Evolutionary conservation across 2,113 vertebrate genomes (phyloP).

Genomic region (Condylura cristata): DNA sequence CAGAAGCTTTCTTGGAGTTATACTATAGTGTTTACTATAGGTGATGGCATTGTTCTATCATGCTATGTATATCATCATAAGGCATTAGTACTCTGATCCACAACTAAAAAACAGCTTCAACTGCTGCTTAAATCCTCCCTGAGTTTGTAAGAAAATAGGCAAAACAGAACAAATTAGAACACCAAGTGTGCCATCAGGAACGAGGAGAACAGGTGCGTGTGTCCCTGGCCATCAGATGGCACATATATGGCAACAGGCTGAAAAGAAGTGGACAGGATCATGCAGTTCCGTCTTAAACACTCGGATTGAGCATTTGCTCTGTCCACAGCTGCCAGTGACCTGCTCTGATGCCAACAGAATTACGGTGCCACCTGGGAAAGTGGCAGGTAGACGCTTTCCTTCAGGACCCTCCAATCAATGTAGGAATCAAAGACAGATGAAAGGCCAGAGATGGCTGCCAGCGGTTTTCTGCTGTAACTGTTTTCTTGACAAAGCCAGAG

Average conservation of each 20-base stretch:
- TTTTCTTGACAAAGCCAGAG: not conserved
- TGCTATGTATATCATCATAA: no score
- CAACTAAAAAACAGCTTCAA: not conserved
- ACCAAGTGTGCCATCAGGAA: not conserved
- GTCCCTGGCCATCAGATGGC: no score
- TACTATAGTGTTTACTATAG: not conserved
- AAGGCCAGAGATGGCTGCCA: not conserved
- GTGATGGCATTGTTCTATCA: no score
- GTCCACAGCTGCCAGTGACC: accelerated
- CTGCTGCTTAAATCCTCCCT: not conserved
- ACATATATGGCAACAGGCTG: not conserved
- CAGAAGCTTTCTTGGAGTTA: not conserved
- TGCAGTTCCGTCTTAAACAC: not conserved
- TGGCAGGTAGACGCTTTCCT: not conserved
- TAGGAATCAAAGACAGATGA: not conserved
- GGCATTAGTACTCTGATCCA: not conserved
- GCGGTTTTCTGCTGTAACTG: not conserved
- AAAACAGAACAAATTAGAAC: not conserved
- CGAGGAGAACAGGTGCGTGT: no score
- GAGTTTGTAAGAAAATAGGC: not conserved
- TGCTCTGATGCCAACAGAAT: not conserved
- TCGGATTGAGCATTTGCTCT: not conserved
- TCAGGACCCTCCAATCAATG: not conserved
- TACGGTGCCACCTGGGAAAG: accelerated
- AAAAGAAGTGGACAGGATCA: not conserved